A percentile compares a stretch with the other conserved stretches of the same genome.
These are phyloP conservation scores for Fulmarus glacialis DNA, from an alignment of 2,113 vertebrate genomes.

Conservation along the genomic window DNA sequence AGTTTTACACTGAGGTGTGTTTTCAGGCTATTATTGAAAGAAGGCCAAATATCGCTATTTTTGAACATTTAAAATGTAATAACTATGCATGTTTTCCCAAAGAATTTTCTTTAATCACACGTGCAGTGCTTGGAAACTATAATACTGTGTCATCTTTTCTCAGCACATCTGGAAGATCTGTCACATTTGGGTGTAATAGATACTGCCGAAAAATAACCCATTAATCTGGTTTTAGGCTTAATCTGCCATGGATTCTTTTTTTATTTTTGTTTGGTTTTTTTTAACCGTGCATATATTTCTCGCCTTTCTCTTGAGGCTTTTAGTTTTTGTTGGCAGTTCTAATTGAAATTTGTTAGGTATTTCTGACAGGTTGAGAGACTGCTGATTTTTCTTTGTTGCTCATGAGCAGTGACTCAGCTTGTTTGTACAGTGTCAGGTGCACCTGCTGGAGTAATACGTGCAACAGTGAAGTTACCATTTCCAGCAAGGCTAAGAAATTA, in stretches of 20 bases:
- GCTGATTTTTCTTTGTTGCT: not conserved
- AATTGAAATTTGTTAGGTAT: not conserved
- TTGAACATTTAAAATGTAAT: not conserved
- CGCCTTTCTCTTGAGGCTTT: not conserved
- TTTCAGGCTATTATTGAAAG: not conserved
- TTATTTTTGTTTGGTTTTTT: not conserved
- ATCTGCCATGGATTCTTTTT: not conserved
- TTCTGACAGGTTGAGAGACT: not conserved
- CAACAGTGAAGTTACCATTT: not conserved
- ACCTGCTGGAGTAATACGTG: not conserved
- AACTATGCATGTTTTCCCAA: not conserved
- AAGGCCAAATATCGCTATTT: not conserved
- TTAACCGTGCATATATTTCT: not conserved
- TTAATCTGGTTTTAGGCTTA: slow-evolving; percentile 39
- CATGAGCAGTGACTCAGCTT: slow-evolving; percentile 19
- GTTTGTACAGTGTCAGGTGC: not conserved
- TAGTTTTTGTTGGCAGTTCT: not conserved
- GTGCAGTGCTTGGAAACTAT: not conserved
- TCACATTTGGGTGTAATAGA: not conserved
- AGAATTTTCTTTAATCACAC: not conserved
- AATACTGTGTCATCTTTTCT: not conserved
- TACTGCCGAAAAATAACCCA: slow-evolving; percentile 22
- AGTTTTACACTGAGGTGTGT: not conserved
- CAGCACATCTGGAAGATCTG: not conserved
- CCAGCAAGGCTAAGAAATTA: not conserved